phyloP scores from a whole-genome alignment of 2,888 invertebrate genomes.

The Cephus pygmeus region DNA sequence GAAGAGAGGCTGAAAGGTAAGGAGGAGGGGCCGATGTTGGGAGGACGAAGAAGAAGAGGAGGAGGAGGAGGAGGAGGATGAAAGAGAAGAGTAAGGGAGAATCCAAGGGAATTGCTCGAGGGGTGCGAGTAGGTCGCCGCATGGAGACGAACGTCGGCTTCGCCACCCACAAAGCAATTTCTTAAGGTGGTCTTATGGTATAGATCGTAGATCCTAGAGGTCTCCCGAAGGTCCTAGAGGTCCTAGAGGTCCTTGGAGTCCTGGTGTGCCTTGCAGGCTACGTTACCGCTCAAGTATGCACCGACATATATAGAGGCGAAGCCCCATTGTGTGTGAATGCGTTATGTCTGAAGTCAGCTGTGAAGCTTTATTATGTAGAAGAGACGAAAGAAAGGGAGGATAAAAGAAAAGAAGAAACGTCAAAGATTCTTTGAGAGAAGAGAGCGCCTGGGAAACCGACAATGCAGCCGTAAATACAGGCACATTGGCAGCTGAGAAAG shows the following conservation, averaged over 20 bases:
- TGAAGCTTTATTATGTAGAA: not conserved
- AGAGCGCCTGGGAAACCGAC: not conserved
- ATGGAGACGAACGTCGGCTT: conserved; percentile 10
- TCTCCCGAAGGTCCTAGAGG: no score
- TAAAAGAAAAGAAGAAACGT: conserved; percentile 6
- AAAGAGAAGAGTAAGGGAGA: not conserved
- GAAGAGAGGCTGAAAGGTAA: not conserved
- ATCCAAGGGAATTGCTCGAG: not conserved
- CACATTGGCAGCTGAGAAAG: not conserved
- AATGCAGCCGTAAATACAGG: not conserved
- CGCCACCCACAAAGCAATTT: conserved; percentile 44
- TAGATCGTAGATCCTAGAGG: not conserved
- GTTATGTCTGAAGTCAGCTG: not conserved
- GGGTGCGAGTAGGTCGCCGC: not conserved
- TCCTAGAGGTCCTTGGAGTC: not conserved
- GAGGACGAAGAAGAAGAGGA: not conserved
- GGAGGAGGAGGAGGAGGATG: not conserved
- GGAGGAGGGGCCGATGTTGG: not conserved
- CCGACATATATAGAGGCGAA: not conserved
- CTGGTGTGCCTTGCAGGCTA: not conserved
- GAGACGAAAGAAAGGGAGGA: conserved; percentile 20
- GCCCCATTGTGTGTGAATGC: no score
- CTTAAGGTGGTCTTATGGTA: conserved; percentile 49
- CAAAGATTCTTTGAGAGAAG: not conserved
- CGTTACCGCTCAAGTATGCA: not conserved